These are phyloP conservation scores for Nezara viridula DNA, from an alignment of 2,888 invertebrate species.

Conservation along the genomic window DNA sequence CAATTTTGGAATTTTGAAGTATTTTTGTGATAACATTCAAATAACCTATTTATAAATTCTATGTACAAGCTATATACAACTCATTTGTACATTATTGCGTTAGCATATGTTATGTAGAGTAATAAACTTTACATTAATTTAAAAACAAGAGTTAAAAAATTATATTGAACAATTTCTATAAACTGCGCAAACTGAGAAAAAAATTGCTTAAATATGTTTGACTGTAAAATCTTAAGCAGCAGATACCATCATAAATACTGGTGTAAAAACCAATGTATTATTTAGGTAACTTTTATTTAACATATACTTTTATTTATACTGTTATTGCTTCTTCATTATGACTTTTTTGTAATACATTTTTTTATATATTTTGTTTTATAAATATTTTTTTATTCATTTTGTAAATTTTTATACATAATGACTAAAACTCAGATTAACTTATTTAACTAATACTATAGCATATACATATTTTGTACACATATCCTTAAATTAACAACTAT, in stretches of 20 bases:
- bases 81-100: conserved; percentile 23
- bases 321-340: conserved; percentile 16
- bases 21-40: background rate
- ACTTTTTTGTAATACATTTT: background rate
- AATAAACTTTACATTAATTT: background rate
- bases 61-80: conserved; percentile 40
- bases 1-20: background rate
- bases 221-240: background rate
- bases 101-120: background rate
- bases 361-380: background rate
- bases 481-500: background rate
- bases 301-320: background rate
- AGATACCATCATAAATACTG: background rate
- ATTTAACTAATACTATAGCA: conserved; percentile 3
- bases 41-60: conserved; percentile 27
- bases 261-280: background rate
- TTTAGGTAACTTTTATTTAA: background rate
- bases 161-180: background rate
- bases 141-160: background rate
- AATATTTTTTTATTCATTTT: background rate
- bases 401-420: background rate
- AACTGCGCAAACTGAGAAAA: background rate
- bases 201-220: background rate
- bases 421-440: background rate
- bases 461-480: conserved; percentile 43